phyloP scores from a whole-genome alignment of 1,140 invertebrate genomes.

The Danaus plexippus region DNA sequence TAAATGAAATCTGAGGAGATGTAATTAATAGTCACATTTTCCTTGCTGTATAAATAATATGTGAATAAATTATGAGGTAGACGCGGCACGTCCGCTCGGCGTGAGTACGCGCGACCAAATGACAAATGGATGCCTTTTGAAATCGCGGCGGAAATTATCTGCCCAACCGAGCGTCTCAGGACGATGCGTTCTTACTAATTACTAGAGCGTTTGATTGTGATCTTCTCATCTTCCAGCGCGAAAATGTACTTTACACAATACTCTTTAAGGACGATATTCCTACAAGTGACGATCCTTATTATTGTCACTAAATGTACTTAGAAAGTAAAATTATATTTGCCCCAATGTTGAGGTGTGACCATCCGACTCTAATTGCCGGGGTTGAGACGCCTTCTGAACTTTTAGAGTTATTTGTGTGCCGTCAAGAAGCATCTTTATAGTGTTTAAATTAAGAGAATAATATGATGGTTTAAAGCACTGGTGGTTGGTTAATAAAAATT shows the following conservation, averaged over 20 bases:
- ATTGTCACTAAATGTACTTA: constrained; percentile 66
- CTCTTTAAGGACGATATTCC: constrained; percentile 28
- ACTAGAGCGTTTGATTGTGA: constrained; percentile 66
- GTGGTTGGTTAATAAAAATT: background rate
- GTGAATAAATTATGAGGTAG: constrained; percentile 65
- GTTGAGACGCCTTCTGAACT: constrained; percentile 41
- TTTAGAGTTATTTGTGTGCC: constrained; percentile 48
- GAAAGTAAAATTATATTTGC: constrained; percentile 66
- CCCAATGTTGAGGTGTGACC: constrained; percentile 63
- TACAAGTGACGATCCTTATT: constrained; percentile 33
- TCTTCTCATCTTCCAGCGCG: constrained; percentile 25
- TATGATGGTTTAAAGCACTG: no score
- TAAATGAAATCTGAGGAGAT: constrained; percentile 66
- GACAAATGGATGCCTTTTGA: constrained; percentile 69
- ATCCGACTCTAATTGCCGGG: constrained; percentile 65
- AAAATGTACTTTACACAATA: constrained; percentile 30
- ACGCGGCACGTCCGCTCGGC: constrained; percentile 54
- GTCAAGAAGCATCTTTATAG: constrained; percentile 46
- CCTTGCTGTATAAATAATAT: constrained; percentile 67
- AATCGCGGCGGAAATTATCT: constrained; percentile 68
- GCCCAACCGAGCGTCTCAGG: constrained; percentile 60
- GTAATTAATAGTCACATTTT: constrained; percentile 68
- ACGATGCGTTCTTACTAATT: constrained; percentile 66
- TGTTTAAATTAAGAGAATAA: constrained; percentile 31
- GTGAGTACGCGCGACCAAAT: constrained; percentile 60